phyloP scores from a whole-genome alignment of 2,797 vertebrate species.

The Champsocephalus esox region DNA sequence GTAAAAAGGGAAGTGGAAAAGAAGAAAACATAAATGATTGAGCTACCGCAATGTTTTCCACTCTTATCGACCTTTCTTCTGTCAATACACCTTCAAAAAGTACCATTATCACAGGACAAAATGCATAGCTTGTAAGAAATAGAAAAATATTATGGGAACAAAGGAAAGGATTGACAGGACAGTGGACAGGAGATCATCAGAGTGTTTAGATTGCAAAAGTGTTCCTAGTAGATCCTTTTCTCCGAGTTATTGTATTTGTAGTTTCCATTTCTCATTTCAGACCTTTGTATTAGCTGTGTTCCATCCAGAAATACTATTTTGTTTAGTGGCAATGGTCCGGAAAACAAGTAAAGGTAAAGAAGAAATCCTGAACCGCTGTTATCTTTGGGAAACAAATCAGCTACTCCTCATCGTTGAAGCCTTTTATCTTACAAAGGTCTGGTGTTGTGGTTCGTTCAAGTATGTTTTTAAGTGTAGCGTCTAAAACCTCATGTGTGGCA shows the following conservation, averaged over 20 bases:
- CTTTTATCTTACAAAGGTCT: neutral
- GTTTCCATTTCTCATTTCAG: neutral
- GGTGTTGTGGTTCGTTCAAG: neutral
- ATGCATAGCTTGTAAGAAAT: conserved; percentile 1
- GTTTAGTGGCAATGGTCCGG: neutral
- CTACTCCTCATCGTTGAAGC: neutral
- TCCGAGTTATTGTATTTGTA: neutral
- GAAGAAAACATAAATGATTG: conserved; percentile 60
- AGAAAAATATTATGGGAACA: neutral
- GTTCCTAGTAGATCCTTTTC: neutral
- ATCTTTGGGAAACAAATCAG: neutral
- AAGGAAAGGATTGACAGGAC: neutral
- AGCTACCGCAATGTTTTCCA: conserved; percentile 51
- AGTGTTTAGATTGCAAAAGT: neutral
- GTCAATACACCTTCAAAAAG: conserved; percentile 56
- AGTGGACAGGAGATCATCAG: neutral
- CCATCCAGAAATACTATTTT: neutral
- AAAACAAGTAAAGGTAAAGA: neutral
- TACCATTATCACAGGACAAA: conserved; percentile 33
- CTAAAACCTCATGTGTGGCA: neutral
- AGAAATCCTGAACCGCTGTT: neutral
- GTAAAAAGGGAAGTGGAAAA: conserved; percentile 66
- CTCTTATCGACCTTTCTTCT: conserved; percentile 25
- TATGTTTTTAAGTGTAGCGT: neutral
- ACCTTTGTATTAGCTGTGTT: neutral